Evolutionary conservation across 2,888 invertebrate species (phyloP).

Genomic region (Thymelicus sylvestris): DNA sequence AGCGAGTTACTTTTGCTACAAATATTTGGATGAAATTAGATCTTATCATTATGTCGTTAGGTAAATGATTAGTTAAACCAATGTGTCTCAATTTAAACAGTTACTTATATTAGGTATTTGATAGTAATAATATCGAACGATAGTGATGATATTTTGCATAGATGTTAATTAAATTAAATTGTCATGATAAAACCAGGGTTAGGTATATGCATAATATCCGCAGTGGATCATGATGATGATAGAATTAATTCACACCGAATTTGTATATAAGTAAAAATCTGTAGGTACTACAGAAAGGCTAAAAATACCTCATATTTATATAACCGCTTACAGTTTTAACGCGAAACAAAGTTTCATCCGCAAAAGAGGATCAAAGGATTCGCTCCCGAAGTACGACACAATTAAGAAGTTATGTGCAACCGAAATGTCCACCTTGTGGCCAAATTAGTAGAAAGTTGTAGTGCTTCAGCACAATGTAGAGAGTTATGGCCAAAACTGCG

Average conservation of each 20-base stretch:
- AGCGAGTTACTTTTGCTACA: too few species aligned
- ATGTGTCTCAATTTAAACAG: too few species aligned
- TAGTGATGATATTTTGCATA: neutral
- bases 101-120: too few species aligned
- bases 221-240: neutral
- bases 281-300: neutral
- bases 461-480: slow-evolving; percentile 13
- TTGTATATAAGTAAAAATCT: neutral
- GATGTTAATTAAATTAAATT: neutral
- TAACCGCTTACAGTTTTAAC: neutral
- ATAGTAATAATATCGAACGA: too few species aligned
- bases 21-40: too few species aligned
- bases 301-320: slow-evolving; percentile 3
- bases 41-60: too few species aligned
- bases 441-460: slow-evolving; percentile 29
- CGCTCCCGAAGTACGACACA: neutral
- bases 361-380: slow-evolving; percentile 15
- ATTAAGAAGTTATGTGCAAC: slow-evolving; percentile 16
- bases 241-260: neutral
- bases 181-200: neutral
- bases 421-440: slow-evolving; percentile 21
- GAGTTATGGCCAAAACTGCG: slow-evolving; percentile 27
- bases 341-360: slow-evolving; percentile 5
- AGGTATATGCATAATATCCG: too few species aligned
- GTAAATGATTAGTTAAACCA: too few species aligned